These are phyloP conservation scores for Xiphophorus maculatus DNA, from an alignment of 2,113 vertebrate species.

Conservation along the genomic window DNA sequence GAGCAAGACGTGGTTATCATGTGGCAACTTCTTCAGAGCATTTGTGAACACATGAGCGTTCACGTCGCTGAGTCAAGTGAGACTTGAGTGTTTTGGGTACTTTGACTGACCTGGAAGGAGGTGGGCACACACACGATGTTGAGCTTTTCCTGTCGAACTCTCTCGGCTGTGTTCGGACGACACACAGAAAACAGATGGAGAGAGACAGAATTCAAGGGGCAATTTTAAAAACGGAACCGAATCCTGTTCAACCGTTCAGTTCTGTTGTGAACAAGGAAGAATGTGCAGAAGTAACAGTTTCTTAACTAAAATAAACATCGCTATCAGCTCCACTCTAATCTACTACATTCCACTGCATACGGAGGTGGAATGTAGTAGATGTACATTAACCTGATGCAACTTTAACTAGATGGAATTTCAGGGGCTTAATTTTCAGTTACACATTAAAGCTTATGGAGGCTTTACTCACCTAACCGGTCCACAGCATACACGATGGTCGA, in stretches of 20 bases:
- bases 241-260: not conserved
- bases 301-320: not conserved
- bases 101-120: conserved; percentile 90
- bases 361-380: not conserved
- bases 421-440: no score
- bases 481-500: conserved; percentile 96
- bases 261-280: not conserved
- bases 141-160: conserved; percentile 92
- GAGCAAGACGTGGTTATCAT: not conserved
- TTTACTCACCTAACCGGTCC: conserved; percentile 87
- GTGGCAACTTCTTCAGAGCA: not conserved
- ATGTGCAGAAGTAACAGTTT: not conserved
- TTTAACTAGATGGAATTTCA: not conserved
- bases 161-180: conserved; percentile 82
- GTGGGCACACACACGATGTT: conserved; percentile 92
- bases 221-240: not conserved
- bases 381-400: not conserved
- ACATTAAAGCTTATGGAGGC: not conserved
- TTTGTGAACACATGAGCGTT: not conserved
- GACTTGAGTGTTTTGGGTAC: not conserved
- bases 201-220: not conserved
- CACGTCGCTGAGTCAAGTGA: not conserved
- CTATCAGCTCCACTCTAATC: not conserved
- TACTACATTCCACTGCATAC: not conserved
- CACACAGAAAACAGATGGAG: not conserved